Evolutionary conservation across 1,140 invertebrate genomes (phyloP).

Genomic region (Bombus affinis): DNA sequence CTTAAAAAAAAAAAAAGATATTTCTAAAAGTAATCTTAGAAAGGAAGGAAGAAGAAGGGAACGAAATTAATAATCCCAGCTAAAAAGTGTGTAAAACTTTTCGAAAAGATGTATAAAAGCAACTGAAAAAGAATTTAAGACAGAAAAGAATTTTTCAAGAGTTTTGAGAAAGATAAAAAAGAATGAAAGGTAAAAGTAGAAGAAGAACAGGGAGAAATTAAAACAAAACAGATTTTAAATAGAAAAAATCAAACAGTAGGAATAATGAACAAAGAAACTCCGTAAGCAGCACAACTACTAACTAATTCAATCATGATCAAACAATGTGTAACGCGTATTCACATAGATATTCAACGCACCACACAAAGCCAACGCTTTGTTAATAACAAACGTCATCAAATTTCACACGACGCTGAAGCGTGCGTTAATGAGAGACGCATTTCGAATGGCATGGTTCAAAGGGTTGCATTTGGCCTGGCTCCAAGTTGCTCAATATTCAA

Average conservation of each 20-base stretch:
- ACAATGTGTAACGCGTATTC: not conserved
- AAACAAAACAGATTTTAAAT: not conserved
- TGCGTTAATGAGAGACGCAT: constrained; percentile 27
- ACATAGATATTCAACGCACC: not conserved
- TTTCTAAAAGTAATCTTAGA: too few species aligned
- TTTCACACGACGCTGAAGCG: constrained; percentile 1
- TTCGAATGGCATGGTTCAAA: not conserved
- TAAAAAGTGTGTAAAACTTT: too few species aligned
- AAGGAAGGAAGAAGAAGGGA: too few species aligned
- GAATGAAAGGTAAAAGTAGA: too few species aligned
- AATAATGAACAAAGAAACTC: not conserved
- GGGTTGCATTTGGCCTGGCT: not conserved
- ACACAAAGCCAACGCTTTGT: not conserved
- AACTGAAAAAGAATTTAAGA: not conserved
- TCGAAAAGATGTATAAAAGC: too few species aligned
- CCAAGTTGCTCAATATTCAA: constrained; percentile 27
- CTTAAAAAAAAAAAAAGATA: too few species aligned
- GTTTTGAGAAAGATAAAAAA: not conserved
- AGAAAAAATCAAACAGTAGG: not conserved
- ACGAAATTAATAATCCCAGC: too few species aligned
- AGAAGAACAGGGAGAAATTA: not conserved
- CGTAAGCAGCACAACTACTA: not conserved
- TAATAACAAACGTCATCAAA: constrained; percentile 3
- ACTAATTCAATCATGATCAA: not conserved
- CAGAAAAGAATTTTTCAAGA: not conserved